These are phyloP conservation scores for Lepas anatifera DNA, from an alignment of 2,888 invertebrate species.

Conservation along the genomic window DNA sequence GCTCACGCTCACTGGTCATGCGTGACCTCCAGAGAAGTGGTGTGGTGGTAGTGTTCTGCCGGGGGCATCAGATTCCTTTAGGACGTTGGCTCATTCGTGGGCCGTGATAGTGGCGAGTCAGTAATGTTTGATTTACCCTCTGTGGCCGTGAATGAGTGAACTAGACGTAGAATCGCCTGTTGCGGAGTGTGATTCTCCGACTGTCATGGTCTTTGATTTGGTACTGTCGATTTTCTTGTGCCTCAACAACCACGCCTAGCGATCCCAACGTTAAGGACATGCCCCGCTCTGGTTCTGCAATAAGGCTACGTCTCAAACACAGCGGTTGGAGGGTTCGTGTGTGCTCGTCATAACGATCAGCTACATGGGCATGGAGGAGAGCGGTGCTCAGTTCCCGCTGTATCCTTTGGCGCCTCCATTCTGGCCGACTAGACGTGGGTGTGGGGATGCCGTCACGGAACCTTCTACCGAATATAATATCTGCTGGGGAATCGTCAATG, in stretches of 20 bases:
- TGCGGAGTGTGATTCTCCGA: background rate
- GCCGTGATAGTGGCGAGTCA: background rate
- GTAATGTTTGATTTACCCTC: background rate
- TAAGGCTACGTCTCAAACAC: background rate
- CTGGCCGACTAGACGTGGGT: background rate
- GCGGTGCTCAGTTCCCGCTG: background rate
- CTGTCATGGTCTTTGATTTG: background rate
- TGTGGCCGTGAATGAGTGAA: background rate
- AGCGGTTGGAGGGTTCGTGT: no score
- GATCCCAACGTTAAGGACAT: background rate
- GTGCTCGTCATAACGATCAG: background rate
- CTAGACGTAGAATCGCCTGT: background rate
- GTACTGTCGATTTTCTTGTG: background rate
- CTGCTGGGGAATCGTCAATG: background rate
- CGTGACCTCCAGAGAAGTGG: no score
- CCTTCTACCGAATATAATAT: background rate
- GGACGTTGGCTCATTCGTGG: background rate
- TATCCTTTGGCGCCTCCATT: background rate
- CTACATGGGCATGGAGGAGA: background rate
- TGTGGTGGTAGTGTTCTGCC: no score
- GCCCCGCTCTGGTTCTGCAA: background rate
- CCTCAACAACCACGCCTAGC: background rate
- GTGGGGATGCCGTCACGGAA: background rate
- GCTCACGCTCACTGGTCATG: background rate
- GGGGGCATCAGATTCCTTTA: background rate